Conservation (phyloP, 1,140 invertebrate genomes). For the Drosophila triauraria region DNA sequence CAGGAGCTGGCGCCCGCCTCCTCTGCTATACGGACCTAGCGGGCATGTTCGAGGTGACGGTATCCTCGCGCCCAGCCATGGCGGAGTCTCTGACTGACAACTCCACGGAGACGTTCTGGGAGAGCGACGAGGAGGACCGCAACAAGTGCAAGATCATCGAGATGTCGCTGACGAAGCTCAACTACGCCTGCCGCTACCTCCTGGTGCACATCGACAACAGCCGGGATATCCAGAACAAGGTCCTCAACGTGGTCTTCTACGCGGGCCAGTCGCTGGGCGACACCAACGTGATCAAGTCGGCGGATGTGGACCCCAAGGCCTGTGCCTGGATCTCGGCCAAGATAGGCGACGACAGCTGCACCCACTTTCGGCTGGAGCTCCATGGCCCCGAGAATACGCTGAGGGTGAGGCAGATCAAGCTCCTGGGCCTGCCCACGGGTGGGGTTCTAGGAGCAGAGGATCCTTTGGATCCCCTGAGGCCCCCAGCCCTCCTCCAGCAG, state of each 20-base stretch:
- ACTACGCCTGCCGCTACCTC: constrained; percentile 86
- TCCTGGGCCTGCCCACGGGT: constrained; percentile 69
- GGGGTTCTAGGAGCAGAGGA: constrained; percentile 4
- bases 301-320: constrained; percentile 92
- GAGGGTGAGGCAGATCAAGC: constrained; percentile 92
- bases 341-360: constrained; percentile 86
- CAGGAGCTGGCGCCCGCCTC: constrained; percentile 60
- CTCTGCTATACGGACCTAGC: constrained; percentile 72
- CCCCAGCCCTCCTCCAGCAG: constrained; percentile 47
- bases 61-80: constrained; percentile 97
- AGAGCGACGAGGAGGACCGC: constrained; percentile 98
- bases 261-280: constrained; percentile 93
- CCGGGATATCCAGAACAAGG: constrained; percentile 96
- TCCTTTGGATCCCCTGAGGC: neutral
- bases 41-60: constrained; percentile 87
- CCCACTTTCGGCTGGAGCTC: constrained; percentile 91
- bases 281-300: constrained; percentile 90
- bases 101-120: constrained; percentile 99
- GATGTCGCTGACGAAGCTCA: constrained; percentile 85
- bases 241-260: constrained; percentile 92
- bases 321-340: constrained; percentile 95
- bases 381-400: constrained; percentile 96
- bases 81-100: constrained; percentile 95
- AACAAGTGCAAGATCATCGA: constrained; percentile 95
- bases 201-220: constrained; percentile 97